Evolutionary conservation across 2,888 invertebrate genomes (phyloP), one percentile per base, ranked within the genome.

Genomic region (Trypoxylon attenuatum): DNA sequence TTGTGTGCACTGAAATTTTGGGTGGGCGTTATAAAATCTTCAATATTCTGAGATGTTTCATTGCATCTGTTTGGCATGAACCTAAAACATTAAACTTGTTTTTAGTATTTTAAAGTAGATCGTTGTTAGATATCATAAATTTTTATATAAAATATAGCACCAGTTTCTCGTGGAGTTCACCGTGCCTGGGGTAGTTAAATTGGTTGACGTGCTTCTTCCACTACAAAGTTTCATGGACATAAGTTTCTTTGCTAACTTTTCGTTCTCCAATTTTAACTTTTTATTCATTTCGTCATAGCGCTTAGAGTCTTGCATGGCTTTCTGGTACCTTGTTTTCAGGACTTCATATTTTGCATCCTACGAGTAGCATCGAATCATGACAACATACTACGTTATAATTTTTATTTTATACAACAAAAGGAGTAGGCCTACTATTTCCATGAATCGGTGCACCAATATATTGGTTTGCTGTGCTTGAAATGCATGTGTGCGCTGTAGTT

Each of bases 281-380:
- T 43, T 3, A 8, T 53, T 58, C 1, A 74, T 73, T 0, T 74
- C 47, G 2, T 10, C 42, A 2, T 57, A 5, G 2, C n/a, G 1
- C 10, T 67, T 70, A 8, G 25, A 8, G 13, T 39, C 25, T 13
- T 45, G 62, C 0, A 2, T 22, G 0, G 29, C 1, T 2, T 41
- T 39, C 5, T 39, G 60, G 8, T 58, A 74, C 0, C 51, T 51
- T 1, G 23, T 27, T 5, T 77, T 76, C 13, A 70, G 5, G 0
- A 33, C 18, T 4, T 74, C 61, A 5, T 77, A 76, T 3, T 76
- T 76, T n/a, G 55, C 61, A n/a, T 77, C 77, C 76, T 76, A n/a
- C n/a, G n/a, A n/a, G n/a, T n/a, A n/a, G n/a, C n/a, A n/a, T n/a
- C 59, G 3, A 53, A 69, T 50, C 10, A 27, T 8, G 41, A n/a